phyloP scores from a whole-genome alignment of 1,140 invertebrate genomes.

The Brachionus plicatilis region DNA sequence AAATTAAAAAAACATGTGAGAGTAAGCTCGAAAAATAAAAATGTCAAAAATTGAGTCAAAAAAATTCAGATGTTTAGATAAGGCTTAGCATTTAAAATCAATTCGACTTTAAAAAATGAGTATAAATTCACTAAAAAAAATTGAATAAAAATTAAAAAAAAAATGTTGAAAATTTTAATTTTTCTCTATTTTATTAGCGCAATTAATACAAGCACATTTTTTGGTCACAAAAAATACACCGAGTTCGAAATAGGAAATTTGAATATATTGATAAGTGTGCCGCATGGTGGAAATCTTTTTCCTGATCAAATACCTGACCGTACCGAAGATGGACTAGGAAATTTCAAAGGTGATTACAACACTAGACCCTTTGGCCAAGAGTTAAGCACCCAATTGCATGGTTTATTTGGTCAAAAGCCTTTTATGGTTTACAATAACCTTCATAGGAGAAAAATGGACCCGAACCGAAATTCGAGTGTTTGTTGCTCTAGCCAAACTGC shows the following conservation, averaged over 20 bases:
- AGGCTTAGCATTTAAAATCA: not conserved
- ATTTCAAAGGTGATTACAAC: slow-evolving; percentile 4
- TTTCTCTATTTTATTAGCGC: not conserved
- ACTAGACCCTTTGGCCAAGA: slow-evolving; percentile 3
- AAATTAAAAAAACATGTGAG: not conserved
- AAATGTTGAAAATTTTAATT: slow-evolving; percentile 15
- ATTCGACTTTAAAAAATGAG: not conserved
- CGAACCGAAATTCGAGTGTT: not conserved
- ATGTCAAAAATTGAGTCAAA: not conserved
- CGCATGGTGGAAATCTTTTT: slow-evolving; percentile 1
- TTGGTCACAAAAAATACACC: not conserved
- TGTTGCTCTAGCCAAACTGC: not conserved
- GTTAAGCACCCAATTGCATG: not conserved
- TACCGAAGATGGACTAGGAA: not conserved
- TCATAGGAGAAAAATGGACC: slow-evolving; percentile 31
- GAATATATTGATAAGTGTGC: slow-evolving; percentile 25
- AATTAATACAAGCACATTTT: not conserved
- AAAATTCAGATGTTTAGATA: not conserved
- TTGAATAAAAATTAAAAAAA: not conserved
- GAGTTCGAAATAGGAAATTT: slow-evolving; percentile 3
- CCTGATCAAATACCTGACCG: not conserved
- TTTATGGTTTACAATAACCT: slow-evolving; percentile 1
- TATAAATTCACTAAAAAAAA: not conserved
- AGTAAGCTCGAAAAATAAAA: not conserved
- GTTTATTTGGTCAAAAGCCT: not conserved